These are phyloP conservation scores for Neuroscelio doddi DNA, from an alignment of 2,888 invertebrate genomes.

Conservation along the genomic window DNA sequence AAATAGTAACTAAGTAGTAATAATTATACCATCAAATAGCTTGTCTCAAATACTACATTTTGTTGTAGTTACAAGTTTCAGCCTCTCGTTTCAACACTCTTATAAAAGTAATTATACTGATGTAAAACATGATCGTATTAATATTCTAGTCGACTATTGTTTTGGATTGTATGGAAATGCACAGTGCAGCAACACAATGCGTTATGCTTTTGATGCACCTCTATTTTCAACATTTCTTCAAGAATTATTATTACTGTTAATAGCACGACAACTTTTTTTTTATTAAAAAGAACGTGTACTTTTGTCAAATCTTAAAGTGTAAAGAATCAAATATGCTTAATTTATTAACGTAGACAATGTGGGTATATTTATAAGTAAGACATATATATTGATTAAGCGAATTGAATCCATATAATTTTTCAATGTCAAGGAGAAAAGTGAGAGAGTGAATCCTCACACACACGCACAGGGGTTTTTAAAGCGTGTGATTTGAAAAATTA, in stretches of 20 bases:
- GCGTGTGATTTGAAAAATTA: neutral
- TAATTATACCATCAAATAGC: neutral
- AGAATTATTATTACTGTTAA: neutral
- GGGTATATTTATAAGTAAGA: neutral
- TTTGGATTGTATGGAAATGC: conserved; percentile 6
- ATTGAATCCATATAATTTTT: too few species aligned
- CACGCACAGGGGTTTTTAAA: too few species aligned
- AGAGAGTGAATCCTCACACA: too few species aligned
- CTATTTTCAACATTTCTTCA: neutral
- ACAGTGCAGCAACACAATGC: conserved; percentile 3
- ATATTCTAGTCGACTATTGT: conserved; percentile 8
- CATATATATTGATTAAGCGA: too few species aligned
- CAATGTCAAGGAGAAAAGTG: too few species aligned
- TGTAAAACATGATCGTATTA: conserved; percentile 7
- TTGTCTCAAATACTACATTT: neutral
- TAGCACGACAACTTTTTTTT: neutral
- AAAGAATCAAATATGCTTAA: too few species aligned
- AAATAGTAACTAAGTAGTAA: neutral
- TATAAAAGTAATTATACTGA: neutral
- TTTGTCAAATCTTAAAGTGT: too few species aligned
- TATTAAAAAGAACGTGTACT: neutral
- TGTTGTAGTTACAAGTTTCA: neutral
- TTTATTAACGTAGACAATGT: neutral
- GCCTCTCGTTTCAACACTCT: neutral
- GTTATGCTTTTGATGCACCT: neutral